Percentiles rank a stretch among this genome's conserved stretches.
These are phyloP conservation scores for Pitta sordida DNA, from an alignment of 2,113 vertebrate genomes.

Conservation along the genomic window DNA sequence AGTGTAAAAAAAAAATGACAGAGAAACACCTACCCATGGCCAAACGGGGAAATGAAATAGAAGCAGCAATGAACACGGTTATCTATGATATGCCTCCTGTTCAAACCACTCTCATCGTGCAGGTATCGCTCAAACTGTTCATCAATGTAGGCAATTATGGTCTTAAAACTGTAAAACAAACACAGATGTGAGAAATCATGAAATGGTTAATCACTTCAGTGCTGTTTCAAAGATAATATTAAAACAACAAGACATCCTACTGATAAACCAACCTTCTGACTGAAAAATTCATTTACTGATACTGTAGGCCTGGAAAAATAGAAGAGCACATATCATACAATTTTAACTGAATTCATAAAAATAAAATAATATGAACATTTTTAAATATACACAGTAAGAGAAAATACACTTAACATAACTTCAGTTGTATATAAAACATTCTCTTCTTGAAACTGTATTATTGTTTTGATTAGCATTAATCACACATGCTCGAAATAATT, in stretches of 20 bases:
- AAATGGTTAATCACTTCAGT: background rate
- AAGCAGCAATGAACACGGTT: constrained; percentile 98
- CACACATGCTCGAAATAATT: background rate
- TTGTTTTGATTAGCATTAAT: background rate
- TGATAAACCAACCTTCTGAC: background rate
- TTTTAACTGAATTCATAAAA: background rate
- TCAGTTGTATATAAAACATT: background rate
- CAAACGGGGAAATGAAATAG: constrained; percentile 97
- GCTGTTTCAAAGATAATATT: background rate
- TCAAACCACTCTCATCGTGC: constrained; percentile 95
- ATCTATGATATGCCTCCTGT: constrained; percentile 93
- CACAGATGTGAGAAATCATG: background rate
- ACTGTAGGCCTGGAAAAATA: background rate
- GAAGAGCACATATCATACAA: background rate
- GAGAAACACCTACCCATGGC: constrained; percentile 84
- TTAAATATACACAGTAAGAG: background rate
- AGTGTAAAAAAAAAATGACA: background rate
- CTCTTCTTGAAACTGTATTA: background rate
- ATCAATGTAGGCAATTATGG: constrained; percentile 96
- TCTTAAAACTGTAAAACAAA: constrained; percentile 85
- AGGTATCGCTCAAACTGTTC: constrained; percentile 98
- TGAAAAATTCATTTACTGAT: background rate
- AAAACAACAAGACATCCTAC: background rate
- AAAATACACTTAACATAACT: background rate
- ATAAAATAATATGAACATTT: background rate